These are phyloP conservation scores for Caenorhabditis angaria DNA, from an alignment of 2,888 invertebrate species.

Conservation along the genomic window DNA sequence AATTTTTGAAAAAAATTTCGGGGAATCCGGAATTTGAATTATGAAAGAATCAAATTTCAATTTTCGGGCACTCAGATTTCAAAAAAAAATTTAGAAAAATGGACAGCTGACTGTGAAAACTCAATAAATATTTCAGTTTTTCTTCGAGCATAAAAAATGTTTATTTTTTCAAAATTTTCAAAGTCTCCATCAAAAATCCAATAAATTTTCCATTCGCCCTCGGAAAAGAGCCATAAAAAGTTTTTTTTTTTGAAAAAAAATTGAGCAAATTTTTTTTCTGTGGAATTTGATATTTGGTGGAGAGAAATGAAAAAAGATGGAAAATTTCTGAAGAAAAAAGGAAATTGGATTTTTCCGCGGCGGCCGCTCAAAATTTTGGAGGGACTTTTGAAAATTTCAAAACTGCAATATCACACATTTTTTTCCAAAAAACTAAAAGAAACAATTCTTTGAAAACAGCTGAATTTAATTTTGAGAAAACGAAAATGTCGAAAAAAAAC, in stretches of 20 bases:
- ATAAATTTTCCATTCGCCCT: background rate
- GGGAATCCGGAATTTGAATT: background rate
- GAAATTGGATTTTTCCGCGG: background rate
- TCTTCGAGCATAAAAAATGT: slow-evolving; percentile 10
- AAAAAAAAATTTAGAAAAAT: background rate
- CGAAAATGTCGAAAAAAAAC: background rate
- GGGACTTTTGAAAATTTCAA: background rate
- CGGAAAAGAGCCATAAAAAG: background rate
- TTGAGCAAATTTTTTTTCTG: slow-evolving; percentile 1
- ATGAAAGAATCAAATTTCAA: background rate
- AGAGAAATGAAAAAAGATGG: background rate
- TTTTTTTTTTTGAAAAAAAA: background rate
- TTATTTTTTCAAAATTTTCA: background rate
- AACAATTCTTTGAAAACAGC: background rate
- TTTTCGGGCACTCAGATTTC: background rate
- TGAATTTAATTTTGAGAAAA: background rate
- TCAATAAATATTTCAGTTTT: too few relatives aligned
- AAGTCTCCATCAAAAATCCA: slow-evolving; percentile 2
- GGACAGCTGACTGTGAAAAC: slow-evolving; percentile 4
- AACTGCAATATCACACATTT: too few relatives aligned
- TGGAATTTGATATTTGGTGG: background rate
- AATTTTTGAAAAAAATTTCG: background rate
- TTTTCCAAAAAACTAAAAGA: background rate
- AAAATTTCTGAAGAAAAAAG: background rate
- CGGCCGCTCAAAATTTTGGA: too few relatives aligned